Percentiles rank a stretch among this genome's conserved stretches.
phyloP scores from a whole-genome alignment of 2,888 invertebrate species.

The Polyommatus icarus region DNA sequence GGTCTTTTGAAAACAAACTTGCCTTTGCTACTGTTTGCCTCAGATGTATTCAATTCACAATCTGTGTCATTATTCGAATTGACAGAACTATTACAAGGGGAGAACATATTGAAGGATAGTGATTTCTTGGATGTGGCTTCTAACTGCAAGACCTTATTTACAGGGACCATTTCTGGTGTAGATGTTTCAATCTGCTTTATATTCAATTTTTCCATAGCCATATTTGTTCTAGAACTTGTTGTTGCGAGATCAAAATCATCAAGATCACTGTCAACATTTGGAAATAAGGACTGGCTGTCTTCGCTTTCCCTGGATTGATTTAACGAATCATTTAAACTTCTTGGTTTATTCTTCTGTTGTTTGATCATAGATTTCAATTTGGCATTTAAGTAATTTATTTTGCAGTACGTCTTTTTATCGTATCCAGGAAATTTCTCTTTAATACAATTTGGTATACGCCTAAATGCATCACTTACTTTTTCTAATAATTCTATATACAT shows the following conservation, averaged over 20 bases:
- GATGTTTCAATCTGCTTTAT: slow-evolving; percentile 49
- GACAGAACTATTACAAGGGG: slow-evolving; percentile 50
- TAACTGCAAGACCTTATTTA: slow-evolving; percentile 52
- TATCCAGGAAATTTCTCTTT: slow-evolving; percentile 83
- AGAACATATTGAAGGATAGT: slow-evolving; percentile 56
- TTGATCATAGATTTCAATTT: slow-evolving; percentile 75
- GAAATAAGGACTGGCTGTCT: slow-evolving; percentile 48
- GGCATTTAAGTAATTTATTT: slow-evolving; percentile 79
- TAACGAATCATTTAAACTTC: slow-evolving; percentile 32
- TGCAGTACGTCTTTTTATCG: slow-evolving; percentile 75
- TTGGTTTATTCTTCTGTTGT: slow-evolving; percentile 51
- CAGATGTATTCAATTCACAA: slow-evolving; percentile 47
- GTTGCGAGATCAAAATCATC: slow-evolving; percentile 54
- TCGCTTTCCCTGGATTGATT: slow-evolving; percentile 26
- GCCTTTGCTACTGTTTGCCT: slow-evolving; percentile 58
- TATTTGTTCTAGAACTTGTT: slow-evolving; percentile 35
- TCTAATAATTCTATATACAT: slow-evolving; percentile 82
- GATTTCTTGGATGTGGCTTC: slow-evolving; percentile 56
- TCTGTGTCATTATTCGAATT: slow-evolving; percentile 51
- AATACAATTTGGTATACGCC: slow-evolving; percentile 82
- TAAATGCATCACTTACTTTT: slow-evolving; percentile 82
- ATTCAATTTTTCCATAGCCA: slow-evolving; percentile 30
- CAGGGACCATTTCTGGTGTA: slow-evolving; percentile 55
- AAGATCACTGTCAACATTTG: slow-evolving; percentile 50
- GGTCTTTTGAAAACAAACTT: slow-evolving; percentile 73